These are phyloP conservation scores for Brachyalestes nurse DNA, from an alignment of 2,797 vertebrate species.

Conservation along the genomic window DNA sequence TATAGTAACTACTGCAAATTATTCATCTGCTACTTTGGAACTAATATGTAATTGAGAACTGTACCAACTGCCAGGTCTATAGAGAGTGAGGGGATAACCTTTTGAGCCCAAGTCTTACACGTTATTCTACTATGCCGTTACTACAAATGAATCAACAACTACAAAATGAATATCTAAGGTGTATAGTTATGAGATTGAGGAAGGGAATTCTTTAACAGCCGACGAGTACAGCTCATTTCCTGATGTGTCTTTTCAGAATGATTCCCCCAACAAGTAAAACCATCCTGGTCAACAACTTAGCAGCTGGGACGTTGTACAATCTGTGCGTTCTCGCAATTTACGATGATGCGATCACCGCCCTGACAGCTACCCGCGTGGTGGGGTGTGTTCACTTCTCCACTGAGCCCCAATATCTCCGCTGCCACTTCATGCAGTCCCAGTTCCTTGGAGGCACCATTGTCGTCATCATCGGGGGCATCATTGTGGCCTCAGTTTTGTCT, in stretches of 20 bases:
- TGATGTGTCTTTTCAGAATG: constrained; percentile 82
- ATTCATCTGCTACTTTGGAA: neutral
- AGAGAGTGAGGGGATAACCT: too few relatives aligned
- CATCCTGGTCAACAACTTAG: constrained; percentile 96
- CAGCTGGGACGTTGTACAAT: constrained; percentile 91
- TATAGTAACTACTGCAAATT: neutral
- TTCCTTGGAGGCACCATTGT: constrained; percentile 98
- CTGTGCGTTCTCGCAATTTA: constrained; percentile 97
- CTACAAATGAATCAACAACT: neutral
- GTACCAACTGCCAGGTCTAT: neutral
- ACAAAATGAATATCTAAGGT: neutral
- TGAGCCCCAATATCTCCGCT: constrained; percentile 94
- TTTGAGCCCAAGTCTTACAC: too few relatives aligned
- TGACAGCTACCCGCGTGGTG: constrained; percentile 94
- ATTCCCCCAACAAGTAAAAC: constrained; percentile 96
- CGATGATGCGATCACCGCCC: constrained; percentile 92
- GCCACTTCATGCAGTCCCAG: constrained; percentile 99
- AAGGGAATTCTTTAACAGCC: neutral
- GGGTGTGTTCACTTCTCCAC: constrained; percentile 96
- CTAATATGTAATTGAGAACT: neutral
- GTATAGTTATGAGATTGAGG: neutral
- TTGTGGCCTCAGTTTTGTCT: constrained; percentile 95
- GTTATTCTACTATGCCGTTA: neutral
- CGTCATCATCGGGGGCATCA: constrained; percentile 97
- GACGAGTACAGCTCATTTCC: constrained; percentile 13